Percentiles rank a stretch among this genome's conserved stretches.
phyloP scores from a whole-genome alignment of 2,113 vertebrate genomes.

The Ibidorhyncha struthersii region DNA sequence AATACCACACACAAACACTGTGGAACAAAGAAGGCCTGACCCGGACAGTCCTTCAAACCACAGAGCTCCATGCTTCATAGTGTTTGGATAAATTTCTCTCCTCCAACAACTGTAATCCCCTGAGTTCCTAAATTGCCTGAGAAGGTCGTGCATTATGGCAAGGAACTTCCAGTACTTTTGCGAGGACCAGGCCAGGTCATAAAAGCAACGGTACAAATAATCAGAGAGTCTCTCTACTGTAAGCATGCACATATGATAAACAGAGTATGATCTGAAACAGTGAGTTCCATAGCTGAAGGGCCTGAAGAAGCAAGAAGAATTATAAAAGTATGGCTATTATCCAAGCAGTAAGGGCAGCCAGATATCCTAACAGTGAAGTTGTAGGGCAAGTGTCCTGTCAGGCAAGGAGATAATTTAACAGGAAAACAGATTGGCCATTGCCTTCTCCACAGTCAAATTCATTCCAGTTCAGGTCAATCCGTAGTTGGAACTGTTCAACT shows the following conservation, averaged over 20 bases:
- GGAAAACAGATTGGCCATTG: background rate
- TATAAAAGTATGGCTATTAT: background rate
- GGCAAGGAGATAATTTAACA: background rate
- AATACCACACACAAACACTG: background rate
- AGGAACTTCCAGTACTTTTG: background rate
- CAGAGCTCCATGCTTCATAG: background rate
- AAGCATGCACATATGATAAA: background rate
- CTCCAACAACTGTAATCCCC: background rate
- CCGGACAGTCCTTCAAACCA: background rate
- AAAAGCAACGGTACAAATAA: background rate
- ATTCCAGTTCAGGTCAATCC: background rate
- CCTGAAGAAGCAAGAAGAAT: background rate
- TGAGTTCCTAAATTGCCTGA: background rate
- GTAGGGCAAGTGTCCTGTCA: background rate
- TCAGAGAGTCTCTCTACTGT: background rate
- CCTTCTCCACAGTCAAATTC: background rate
- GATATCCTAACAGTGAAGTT: background rate
- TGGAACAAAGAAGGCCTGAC: background rate
- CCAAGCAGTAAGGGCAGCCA: background rate
- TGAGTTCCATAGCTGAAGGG: background rate
- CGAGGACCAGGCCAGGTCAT: background rate
- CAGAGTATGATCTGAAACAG: background rate
- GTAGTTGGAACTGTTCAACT: background rate
- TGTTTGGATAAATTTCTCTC: background rate
- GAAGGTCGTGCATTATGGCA: background rate